Evolutionary conservation across 2,888 invertebrate genomes (phyloP), one percentile per base, ranked within the genome.

Genomic region (Acleris literana): DNA sequence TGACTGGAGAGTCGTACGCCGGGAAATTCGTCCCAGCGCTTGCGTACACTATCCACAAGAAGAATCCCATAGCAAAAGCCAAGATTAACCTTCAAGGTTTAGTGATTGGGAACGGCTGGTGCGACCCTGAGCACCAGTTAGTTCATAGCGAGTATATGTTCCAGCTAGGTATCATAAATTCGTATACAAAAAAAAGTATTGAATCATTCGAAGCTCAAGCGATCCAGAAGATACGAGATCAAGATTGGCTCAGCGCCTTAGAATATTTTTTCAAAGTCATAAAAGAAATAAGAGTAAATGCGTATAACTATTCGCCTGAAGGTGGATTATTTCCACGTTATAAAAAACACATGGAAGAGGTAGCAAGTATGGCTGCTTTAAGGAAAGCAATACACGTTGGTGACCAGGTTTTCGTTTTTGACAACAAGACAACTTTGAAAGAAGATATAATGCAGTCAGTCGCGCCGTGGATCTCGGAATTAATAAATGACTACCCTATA

Each of bases 1-100:
- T 97, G 0, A 95, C 97, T 0, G 98, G 98, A 3, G 98, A 98
- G 89, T 97, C 97, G 0, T 98, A 98, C 80, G 97, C 95, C 54
- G 98, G 98, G 0, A 94, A 94, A 74, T 94, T 94, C 82, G 94
- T 94, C 0, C 98, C 98, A 2, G 96, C 97, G 0, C 84, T 96
- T 59, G 94, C 95, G 0, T 95, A 96, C 79, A 94, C 95, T 0
- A 96, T 97, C 63, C 94, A 96, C 74, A 93, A 94, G 71, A 93
- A 93, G 64, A 94, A 95, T 70, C 94, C 95, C 0, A 82, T 90
- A 61, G 85, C 93, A 7, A 93, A 94, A 76, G 94, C 96, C 33
- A 95, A 95, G 83, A 96, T 97, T 17, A 96, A 96, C 80, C 83
- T 95, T 52, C 44, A 68, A 60, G 71, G 71, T 1, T 18, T 71